Percentiles rank a stretch among this genome's conserved stretches.
These are phyloP conservation scores for Xanthia icteritia DNA, from an alignment of 2,888 invertebrate genomes.

Conservation along the genomic window DNA sequence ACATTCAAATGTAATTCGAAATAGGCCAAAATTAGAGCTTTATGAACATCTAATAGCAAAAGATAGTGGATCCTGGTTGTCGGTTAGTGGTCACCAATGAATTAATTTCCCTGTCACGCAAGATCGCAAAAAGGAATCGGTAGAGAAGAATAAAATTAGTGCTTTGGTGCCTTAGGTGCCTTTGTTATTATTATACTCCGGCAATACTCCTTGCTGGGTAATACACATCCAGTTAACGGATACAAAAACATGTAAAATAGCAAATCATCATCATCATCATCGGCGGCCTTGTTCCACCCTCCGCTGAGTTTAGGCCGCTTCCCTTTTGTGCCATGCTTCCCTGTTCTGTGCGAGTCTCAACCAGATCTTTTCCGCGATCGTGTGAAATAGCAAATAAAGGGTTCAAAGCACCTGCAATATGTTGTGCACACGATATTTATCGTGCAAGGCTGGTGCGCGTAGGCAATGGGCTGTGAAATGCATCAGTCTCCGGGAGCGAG, in stretches of 20 bases:
- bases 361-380: background rate
- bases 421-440: slow-evolving; percentile 83
- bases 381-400: background rate
- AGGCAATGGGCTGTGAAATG: slow-evolving; percentile 84
- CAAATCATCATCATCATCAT: background rate
- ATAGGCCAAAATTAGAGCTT: background rate
- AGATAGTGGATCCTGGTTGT: background rate
- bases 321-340: background rate
- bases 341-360: background rate
- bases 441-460: slow-evolving; percentile 82
- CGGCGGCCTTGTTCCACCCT: background rate
- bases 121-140: too few relatives aligned
- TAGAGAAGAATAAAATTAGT: background rate
- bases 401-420: slow-evolving; percentile 79
- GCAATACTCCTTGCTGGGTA: background rate
- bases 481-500: slow-evolving; percentile 77
- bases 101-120: background rate
- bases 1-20: background rate
- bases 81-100: background rate
- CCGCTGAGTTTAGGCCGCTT: background rate
- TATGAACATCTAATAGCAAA: background rate
- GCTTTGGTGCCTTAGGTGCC: background rate
- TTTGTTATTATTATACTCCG: background rate
- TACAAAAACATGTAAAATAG: background rate
- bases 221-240: background rate